Conservation (phyloP, 2,113 vertebrate species). For the Callocephalon fimbriatum region DNA sequence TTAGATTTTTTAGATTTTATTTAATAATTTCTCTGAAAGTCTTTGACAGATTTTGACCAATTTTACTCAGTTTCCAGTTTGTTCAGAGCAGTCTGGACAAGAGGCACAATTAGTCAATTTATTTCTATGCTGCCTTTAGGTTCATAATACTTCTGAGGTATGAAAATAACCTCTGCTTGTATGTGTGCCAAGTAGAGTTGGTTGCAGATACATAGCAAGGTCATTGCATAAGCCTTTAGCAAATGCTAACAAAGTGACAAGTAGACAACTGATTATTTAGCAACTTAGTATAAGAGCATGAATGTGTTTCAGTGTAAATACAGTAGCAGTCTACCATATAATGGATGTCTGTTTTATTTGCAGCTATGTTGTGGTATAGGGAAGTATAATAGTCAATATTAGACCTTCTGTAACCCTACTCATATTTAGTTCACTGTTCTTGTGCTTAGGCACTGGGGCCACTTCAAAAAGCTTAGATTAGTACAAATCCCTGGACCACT, state of each 20-base stretch:
- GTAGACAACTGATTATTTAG: not conserved
- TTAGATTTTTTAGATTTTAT: not conserved
- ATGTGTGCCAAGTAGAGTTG: not conserved
- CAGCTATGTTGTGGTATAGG: not conserved
- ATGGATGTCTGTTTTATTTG: not conserved
- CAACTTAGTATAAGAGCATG: not conserved
- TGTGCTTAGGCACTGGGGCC: not conserved
- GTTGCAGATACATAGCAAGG: not conserved
- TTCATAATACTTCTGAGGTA: not conserved
- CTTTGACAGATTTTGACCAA: not conserved
- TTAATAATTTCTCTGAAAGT: not conserved
- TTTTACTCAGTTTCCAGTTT: not conserved
- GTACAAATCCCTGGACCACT: not conserved
- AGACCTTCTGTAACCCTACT: not conserved
- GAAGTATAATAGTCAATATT: not conserved
- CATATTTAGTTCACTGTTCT: not conserved
- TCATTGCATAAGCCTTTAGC: not conserved
- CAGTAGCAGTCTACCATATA: not conserved
- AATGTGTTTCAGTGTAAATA: not conserved
- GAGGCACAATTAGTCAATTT: not conserved
- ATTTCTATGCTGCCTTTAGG: not conserved
- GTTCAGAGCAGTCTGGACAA: not conserved
- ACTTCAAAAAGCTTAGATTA: not conserved
- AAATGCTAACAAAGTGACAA: not conserved
- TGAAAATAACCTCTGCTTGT: not conserved